Conservation (phyloP, 2,113 vertebrate species). For the Oryzias javanicus region DNA sequence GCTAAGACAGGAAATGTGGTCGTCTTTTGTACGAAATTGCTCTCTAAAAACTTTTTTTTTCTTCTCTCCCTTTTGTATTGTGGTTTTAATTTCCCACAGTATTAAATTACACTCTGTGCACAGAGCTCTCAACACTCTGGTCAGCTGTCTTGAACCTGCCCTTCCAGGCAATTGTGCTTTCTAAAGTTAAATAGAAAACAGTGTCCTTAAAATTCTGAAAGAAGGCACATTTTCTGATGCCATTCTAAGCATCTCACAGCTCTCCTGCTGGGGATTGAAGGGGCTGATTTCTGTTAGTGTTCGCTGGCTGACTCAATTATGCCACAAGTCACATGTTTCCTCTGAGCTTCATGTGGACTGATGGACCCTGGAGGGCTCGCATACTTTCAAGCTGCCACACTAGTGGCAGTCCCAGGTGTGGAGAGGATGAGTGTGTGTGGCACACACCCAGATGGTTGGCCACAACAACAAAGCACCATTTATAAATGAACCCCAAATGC, state of each 20-base stretch:
- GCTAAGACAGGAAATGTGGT: slow-evolving; percentile 25
- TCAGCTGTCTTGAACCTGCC: slow-evolving; percentile 48
- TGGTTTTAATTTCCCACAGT: slow-evolving; percentile 52
- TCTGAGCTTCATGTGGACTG: slow-evolving; percentile 51
- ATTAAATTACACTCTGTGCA: slow-evolving; percentile 52
- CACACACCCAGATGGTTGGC: slow-evolving; percentile 48
- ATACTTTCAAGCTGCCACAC: slow-evolving; percentile 40
- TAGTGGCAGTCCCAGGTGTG: slow-evolving; percentile 46
- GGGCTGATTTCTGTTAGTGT: slow-evolving; percentile 36
- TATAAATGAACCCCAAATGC: slow-evolving; percentile 32
- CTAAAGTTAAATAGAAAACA: slow-evolving; percentile 59
- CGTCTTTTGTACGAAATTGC: slow-evolving; percentile 33
- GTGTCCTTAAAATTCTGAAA: slow-evolving; percentile 57
- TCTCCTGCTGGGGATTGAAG: slow-evolving; percentile 38
- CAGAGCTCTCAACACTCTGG: slow-evolving; percentile 49
- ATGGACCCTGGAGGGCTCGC: slow-evolving; percentile 56
- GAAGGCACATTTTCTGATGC: slow-evolving; percentile 38
- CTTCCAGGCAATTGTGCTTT: slow-evolving; percentile 23
- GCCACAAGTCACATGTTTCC: slow-evolving; percentile 56
- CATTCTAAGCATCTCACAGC: slow-evolving; percentile 29
- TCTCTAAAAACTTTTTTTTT: slow-evolving; percentile 40
- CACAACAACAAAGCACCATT: slow-evolving; percentile 29
- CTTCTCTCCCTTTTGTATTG: slow-evolving; percentile 16
- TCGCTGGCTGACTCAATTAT: slow-evolving; percentile 63
- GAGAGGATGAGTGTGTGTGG: slow-evolving; percentile 41